These are phyloP conservation scores for Phymatocera aterrima DNA, from an alignment of 2,888 invertebrate genomes.

Conservation along the genomic window DNA sequence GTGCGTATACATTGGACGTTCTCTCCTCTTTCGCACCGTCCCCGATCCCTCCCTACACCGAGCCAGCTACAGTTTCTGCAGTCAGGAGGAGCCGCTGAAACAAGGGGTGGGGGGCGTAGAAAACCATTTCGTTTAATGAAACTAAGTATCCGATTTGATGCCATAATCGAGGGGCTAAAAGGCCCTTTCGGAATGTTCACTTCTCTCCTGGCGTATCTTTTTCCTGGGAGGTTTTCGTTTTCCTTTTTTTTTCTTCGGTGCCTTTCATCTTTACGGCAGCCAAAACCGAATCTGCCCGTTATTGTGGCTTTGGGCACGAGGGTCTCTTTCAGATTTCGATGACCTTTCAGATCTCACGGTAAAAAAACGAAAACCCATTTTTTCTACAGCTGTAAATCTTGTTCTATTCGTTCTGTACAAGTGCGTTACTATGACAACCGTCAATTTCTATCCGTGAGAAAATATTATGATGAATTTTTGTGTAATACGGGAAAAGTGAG, in stretches of 20 bases:
- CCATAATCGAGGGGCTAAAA: constrained; percentile 36
- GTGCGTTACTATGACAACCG: too few relatives aligned
- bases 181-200: constrained; percentile 33
- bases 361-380: neutral
- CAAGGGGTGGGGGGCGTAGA: neutral
- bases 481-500: neutral
- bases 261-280: neutral
- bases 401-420: too few relatives aligned
- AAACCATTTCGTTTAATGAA: constrained; percentile 39
- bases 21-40: neutral
- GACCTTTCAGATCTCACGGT: neutral
- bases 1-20: too few relatives aligned
- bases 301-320: neutral
- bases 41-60: neutral
- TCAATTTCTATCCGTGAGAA: too few relatives aligned
- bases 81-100: neutral
- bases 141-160: constrained; percentile 38
- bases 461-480: neutral
- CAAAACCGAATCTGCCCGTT: too few relatives aligned
- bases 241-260: neutral
- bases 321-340: neutral
- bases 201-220: neutral
- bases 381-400: too few relatives aligned
- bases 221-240: too few relatives aligned
- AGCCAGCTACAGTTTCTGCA: neutral